Base-by-base conservation (phyloP, 2,888 invertebrate genomes). In the Drosophila nigricruria region DNA sequence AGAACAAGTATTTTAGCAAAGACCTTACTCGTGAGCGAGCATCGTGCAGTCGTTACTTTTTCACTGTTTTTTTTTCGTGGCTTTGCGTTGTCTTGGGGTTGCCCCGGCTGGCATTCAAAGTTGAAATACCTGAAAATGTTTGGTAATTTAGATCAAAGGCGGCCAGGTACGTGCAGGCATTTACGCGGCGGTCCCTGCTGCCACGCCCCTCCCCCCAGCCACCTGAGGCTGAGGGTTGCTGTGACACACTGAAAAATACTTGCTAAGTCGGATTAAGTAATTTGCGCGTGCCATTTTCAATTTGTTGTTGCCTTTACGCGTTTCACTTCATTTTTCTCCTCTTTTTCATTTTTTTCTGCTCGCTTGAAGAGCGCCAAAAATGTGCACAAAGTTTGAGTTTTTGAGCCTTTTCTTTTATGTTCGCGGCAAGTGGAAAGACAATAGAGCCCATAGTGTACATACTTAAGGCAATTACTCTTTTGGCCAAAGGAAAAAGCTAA, bases 41-140 rank as follows among this genome's bases (percentile, higher is more conserved):
- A 32, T 49, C n/a, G 12, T 14, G 49, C 49, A 30, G 49, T 49
- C 49, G 49, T 49, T 49, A 2, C 49, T 32, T 18, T 23, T 30
- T 32, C 18, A 16, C 20, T 43, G 38, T 36, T 16, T 27, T n/a
- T n/a, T 25, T 25, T 5, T 25, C 52, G n/a, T 49, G 47, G 68
- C 27, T 43, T 75, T 53, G 66, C 70, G 63, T 75, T 77, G 70
- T 75, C 66, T 71, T 77, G 67, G 73, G 65, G 69, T 75, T 78
- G 47, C 65, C 71, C 63, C 70, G 72, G 63, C 53, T 66, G 83
- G 82, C 73, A 83, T 86, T 86, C 82, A 82, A 82, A 83, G 82
- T 78, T 77, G 83, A 83, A 85, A 85, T 85, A 85, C 84, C 84
- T 88, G 88, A 86, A 86, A 88, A 85, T 85, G 83, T 76, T 82